A percentile compares a stretch with the other conserved stretches of the same genome.
These are phyloP conservation scores for Salvelinus namaycush DNA, from an alignment of 2,113 vertebrate species.

Conservation along the genomic window DNA sequence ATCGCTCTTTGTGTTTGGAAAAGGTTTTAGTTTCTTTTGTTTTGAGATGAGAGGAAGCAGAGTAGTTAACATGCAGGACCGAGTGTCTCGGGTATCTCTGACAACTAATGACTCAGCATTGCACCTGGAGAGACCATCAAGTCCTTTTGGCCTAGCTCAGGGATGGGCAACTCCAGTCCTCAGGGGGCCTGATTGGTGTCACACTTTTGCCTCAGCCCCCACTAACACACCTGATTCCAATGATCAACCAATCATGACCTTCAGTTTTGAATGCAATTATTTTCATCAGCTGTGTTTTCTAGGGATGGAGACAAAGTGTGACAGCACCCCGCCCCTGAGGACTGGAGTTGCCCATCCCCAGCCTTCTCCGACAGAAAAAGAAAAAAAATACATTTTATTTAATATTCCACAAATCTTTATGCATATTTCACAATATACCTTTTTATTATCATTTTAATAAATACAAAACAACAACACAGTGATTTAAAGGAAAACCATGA, in stretches of 20 bases:
- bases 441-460: constrained; percentile 84
- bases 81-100: constrained; percentile 51
- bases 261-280: no score
- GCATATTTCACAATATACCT: constrained; percentile 85
- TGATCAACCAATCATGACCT: no score
- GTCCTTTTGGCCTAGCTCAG: constrained; percentile 54
- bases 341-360: no score
- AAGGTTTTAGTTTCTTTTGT: constrained; percentile 43
- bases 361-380: constrained; percentile 56
- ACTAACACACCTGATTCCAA: no score
- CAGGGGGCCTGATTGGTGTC: no score
- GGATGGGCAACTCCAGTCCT: no score
- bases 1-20: constrained; percentile 57
- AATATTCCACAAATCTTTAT: constrained; percentile 76
- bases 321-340: no score
- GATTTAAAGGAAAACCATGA: constrained; percentile 76
- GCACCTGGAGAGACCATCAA: constrained; percentile 39
- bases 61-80: constrained; percentile 70
- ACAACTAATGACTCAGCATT: constrained; percentile 36
- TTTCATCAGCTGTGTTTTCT: no score
- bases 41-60: constrained; percentile 63
- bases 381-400: constrained; percentile 45
- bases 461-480: constrained; percentile 82
- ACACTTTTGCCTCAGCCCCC: no score
- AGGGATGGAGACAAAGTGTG: no score